A percentile compares a stretch with the other conserved stretches of the same genome.
These are phyloP conservation scores for Macrobrachium nipponense DNA, from an alignment of 1,140 invertebrate species.

Conservation along the genomic window DNA sequence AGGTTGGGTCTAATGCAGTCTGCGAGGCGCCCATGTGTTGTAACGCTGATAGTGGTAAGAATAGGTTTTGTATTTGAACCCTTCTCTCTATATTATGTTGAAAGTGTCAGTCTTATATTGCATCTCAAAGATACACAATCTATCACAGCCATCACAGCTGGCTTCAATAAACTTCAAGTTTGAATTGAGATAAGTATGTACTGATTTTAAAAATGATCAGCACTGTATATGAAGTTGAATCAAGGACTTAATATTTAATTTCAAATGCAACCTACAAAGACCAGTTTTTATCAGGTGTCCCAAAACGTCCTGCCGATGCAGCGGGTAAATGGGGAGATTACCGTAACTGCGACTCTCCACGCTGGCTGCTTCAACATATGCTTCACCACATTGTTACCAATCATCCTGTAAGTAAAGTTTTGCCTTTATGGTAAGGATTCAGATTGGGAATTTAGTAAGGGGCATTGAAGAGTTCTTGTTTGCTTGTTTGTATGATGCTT, in stretches of 20 bases:
- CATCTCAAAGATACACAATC: not conserved
- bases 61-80: not conserved
- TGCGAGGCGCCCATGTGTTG: constrained; percentile 86
- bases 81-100: not conserved
- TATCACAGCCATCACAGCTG: too few relatives aligned
- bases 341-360: constrained; percentile 79
- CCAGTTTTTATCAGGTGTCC: constrained; percentile 76
- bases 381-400: constrained; percentile 68
- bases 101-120: not conserved
- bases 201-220: too few relatives aligned
- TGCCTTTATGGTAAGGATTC: too few relatives aligned
- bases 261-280: too few relatives aligned
- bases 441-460: too few relatives aligned
- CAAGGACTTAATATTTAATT: too few relatives aligned
- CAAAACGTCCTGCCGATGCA: constrained; percentile 70
- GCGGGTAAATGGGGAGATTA: constrained; percentile 86
- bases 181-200: too few relatives aligned
- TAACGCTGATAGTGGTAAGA: constrained; percentile 72
- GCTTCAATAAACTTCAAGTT: not conserved
- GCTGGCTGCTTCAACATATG: constrained; percentile 75
- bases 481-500: too few relatives aligned
- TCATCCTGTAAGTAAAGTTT: constrained; percentile 63
- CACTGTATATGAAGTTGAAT: too few relatives aligned
- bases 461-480: too few relatives aligned
- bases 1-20: constrained; percentile 74